phyloP scores from a whole-genome alignment of 2,113 vertebrate genomes.

The Protomyctophum bolini region DNA sequence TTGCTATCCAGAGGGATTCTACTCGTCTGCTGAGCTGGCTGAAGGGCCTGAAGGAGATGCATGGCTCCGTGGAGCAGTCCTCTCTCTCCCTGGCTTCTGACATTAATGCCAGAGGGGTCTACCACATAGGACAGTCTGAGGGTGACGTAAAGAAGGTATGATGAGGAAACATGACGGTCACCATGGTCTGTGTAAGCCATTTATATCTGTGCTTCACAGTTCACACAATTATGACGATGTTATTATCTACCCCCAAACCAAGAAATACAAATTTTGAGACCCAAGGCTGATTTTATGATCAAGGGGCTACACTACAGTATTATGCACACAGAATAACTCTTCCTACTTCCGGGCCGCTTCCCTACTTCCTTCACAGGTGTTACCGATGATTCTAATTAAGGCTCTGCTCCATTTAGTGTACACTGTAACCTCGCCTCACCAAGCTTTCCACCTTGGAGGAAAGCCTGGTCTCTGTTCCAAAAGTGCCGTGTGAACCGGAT shows the following conservation, averaged over 20 bases:
- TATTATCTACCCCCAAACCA: neutral
- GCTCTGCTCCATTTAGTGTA: too few relatives aligned
- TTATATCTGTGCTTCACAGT: neutral
- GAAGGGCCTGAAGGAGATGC: constrained; percentile 75
- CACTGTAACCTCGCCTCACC: too few relatives aligned
- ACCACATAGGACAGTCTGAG: constrained; percentile 64
- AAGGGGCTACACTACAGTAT: neutral
- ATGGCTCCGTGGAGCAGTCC: constrained; percentile 80
- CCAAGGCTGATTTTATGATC: neutral
- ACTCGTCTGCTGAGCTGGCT: constrained; percentile 71
- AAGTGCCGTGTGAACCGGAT: too few relatives aligned
- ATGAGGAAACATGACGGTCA: neutral
- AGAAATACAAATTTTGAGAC: neutral
- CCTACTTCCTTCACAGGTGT: too few relatives aligned
- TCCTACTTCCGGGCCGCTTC: too few relatives aligned
- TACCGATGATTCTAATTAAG: too few relatives aligned
- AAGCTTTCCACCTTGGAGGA: too few relatives aligned
- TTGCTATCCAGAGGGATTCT: constrained; percentile 70
- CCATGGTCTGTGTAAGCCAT: neutral
- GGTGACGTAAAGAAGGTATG: constrained; percentile 57
- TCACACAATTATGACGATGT: neutral
- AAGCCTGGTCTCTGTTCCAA: too few relatives aligned
- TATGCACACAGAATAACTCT: too few relatives aligned
- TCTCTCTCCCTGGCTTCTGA: constrained; percentile 75
- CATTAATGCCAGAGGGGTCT: constrained; percentile 76